Base-by-base conservation (phyloP, 2,888 invertebrate genomes). In the Bursaphelenchus okinawaensis region DNA sequence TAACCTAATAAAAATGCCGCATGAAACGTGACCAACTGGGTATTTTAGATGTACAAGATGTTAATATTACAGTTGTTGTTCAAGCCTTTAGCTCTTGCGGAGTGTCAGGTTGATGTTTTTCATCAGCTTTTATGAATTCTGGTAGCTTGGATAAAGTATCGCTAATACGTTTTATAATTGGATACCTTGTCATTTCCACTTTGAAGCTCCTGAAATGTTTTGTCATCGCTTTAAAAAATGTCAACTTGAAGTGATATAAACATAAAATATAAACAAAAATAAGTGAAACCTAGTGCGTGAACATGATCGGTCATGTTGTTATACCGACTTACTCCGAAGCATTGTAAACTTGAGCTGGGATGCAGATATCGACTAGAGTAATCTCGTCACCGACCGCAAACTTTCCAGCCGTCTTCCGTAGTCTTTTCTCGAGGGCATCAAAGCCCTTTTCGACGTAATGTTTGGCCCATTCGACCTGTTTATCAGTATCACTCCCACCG, bases 301-400 rank as follows among this genome's bases (percentile, higher is more conserved):
- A n/a, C n/a, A n/a, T n/a, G n/a, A n/a, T n/a, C n/a, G n/a, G n/a
- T n/a, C n/a, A n/a, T n/a, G n/a, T n/a, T n/a, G n/a, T n/a, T n/a
- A n/a, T n/a, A n/a, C n/a, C n/a, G n/a, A 63, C 74, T 74, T 82
- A 90, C 90, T 91, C 89, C 84, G 90, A 87, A 27, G 94, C 94
- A 86, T 93, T 93, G 83, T 91, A 92, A 62, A 94, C 90, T 86
- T 96, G 95, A 55, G 95, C 95, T 61, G 95, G 90, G 67, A 96
- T 86, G 83, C 92, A 94, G 80, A 93, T 90, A 84, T 96, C 96
- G 4, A 95, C 95, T 81, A 95, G 85, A 0, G 93, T 91, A 67
- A 96, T 89, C 75, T 90, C 89, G 84, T 96, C 92, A 0, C 95
- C 95, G 4, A 93, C 90, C 19, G 69, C 27, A 51, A 59, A 73